phyloP scores from a whole-genome alignment of 2,113 vertebrate genomes.

The Barbus barbus region DNA sequence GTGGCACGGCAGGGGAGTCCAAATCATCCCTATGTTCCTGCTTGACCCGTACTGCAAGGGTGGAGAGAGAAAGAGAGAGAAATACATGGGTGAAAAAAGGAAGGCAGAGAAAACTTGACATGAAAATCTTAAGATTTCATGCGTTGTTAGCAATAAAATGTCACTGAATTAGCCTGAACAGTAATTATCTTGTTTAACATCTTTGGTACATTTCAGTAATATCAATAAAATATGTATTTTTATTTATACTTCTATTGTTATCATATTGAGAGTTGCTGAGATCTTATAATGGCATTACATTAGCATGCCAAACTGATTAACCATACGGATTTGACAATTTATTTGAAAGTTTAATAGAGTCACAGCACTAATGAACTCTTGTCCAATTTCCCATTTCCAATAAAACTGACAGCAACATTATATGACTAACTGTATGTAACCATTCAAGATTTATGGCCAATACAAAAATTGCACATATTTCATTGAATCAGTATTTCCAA shows the following conservation, averaged over 20 bases:
- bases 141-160: neutral
- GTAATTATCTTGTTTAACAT: neutral
- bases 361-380: neutral
- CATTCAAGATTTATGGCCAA: neutral
- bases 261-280: neutral
- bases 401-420: neutral
- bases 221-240: neutral
- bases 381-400: neutral
- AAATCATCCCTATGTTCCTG: slow-evolving; percentile 92
- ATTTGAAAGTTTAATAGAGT: neutral
- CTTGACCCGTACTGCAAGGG: slow-evolving; percentile 87
- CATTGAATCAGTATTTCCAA: neutral
- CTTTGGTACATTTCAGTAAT: neutral
- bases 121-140: neutral
- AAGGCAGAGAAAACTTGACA: neutral
- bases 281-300: neutral
- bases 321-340: neutral
- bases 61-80: slow-evolving; percentile 39
- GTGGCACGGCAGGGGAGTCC: slow-evolving; percentile 81
- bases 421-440: neutral
- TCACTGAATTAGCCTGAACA: neutral
- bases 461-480: neutral
- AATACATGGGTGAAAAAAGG: neutral
- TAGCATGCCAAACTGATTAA: neutral
- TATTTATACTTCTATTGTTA: neutral